Conservation (phyloP, 2,797 vertebrate genomes). For the Serranus cabrilla region DNA sequence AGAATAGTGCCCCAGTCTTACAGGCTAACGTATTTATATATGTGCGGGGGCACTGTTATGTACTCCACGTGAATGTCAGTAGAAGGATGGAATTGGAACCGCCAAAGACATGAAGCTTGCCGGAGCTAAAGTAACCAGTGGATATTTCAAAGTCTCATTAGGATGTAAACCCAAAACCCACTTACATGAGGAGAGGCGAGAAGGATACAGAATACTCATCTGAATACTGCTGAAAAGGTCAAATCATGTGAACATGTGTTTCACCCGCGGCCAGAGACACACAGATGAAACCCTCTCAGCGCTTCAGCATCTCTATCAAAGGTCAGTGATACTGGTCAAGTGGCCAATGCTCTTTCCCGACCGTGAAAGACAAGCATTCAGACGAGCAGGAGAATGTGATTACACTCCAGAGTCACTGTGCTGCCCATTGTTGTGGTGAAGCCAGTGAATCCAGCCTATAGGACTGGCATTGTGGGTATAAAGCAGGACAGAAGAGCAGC, state of each 20-base stretch:
- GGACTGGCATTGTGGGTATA: slow-evolving; percentile 38
- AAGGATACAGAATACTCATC: slow-evolving; percentile 39
- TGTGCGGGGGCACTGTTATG: not conserved
- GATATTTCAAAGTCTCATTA: slow-evolving; percentile 41
- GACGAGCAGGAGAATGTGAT: slow-evolving; percentile 69
- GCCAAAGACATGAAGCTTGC: not conserved
- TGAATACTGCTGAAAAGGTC: slow-evolving; percentile 73
- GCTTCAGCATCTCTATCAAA: slow-evolving; percentile 56
- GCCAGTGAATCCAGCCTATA: slow-evolving; percentile 55
- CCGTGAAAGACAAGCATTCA: slow-evolving; percentile 69
- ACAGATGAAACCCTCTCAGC: slow-evolving; percentile 55
- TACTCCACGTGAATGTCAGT: not conserved
- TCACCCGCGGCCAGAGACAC: slow-evolving; percentile 67
- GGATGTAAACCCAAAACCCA: slow-evolving; percentile 40
- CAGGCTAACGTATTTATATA: not conserved
- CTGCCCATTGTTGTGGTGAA: slow-evolving; percentile 53
- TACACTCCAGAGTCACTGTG: slow-evolving; percentile 52
- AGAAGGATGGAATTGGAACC: not conserved
- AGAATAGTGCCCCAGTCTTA: not conserved
- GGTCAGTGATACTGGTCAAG: slow-evolving; percentile 64
- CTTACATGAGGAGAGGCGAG: slow-evolving; percentile 18
- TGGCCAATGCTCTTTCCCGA: slow-evolving; percentile 40
- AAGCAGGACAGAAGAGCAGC: slow-evolving; percentile 41
- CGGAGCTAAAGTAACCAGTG: slow-evolving; percentile 18
- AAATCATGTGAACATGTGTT: slow-evolving; percentile 77